phyloP scores from a whole-genome alignment of 2,888 invertebrate genomes.

The Gortyna flavago region DNA sequence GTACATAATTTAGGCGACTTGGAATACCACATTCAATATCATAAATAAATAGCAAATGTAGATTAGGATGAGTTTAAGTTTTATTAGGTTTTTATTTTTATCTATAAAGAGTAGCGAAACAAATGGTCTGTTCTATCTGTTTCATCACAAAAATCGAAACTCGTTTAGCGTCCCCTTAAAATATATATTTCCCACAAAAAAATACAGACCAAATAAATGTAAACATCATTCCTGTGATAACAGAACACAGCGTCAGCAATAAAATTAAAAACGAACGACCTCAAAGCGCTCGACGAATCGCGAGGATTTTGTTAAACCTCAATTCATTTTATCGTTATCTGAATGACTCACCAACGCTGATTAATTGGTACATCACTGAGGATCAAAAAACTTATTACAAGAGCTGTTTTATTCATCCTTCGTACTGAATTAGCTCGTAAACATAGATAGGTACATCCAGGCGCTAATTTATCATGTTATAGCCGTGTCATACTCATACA shows the following conservation, averaged over 20 bases:
- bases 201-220: constrained; percentile 27
- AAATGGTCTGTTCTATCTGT: not conserved
- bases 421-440: constrained; percentile 16
- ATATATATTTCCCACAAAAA: constrained; percentile 26
- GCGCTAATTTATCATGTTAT: not conserved
- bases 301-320: constrained; percentile 52
- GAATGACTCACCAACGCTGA: constrained; percentile 57
- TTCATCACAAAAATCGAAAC: constrained; percentile 16
- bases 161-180: constrained; percentile 6
- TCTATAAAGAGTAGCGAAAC: not conserved
- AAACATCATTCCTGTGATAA: constrained; percentile 45
- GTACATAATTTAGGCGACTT: constrained; percentile 36
- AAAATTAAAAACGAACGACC: constrained; percentile 54
- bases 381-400: constrained; percentile 38
- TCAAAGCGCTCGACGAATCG: constrained; percentile 50
- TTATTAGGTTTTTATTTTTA: constrained; percentile 7
- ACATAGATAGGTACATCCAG: not conserved
- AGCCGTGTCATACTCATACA: not conserved
- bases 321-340: constrained; percentile 64
- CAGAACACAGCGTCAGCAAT: constrained; percentile 38
- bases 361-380: constrained; percentile 56
- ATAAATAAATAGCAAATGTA: constrained; percentile 24
- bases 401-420: not conserved
- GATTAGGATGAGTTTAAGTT: not conserved
- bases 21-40: constrained; percentile 14